A percentile compares a stretch with the other conserved stretches of the same genome.
phyloP scores from a whole-genome alignment of 2,797 vertebrate species.

The Nasua narica region DNA sequence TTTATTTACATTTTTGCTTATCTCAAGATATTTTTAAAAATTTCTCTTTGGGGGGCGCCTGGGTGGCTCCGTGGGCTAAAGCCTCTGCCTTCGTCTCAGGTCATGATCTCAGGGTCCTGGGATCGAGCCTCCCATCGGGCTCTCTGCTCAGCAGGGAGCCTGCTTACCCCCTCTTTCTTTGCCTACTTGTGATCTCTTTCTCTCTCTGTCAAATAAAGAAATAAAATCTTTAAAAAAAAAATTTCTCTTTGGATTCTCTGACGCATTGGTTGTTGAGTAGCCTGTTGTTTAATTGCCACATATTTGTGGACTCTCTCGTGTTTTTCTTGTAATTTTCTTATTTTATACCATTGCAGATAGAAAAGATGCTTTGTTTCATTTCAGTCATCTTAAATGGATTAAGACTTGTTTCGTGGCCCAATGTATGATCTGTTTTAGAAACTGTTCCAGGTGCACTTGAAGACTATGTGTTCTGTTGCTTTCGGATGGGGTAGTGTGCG shows the following conservation, averaged over 20 bases:
- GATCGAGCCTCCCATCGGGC: no score
- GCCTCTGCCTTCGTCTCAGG: no score
- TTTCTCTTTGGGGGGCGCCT: not conserved
- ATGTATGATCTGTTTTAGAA: not conserved
- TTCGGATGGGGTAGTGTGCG: not conserved
- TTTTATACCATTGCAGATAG: not conserved
- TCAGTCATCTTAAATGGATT: not conserved
- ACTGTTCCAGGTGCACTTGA: not conserved
- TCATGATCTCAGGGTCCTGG: no score
- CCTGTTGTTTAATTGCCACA: not conserved
- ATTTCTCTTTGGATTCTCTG: not conserved
- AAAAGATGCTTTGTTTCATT: not conserved
- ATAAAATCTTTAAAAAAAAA: no score
- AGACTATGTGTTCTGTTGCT: not conserved
- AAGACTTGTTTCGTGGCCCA: not conserved
- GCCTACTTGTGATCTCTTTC: no score
- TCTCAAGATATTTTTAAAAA: not conserved
- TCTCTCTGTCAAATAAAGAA: no score
- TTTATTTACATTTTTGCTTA: not conserved
- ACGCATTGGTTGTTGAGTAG: not conserved
- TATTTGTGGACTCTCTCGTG: not conserved
- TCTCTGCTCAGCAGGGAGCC: no score
- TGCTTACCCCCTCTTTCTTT: no score
- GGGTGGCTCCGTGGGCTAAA: no score
- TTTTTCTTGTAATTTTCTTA: not conserved